Base-by-base conservation (phyloP, 2,113 vertebrate genomes). In the Symphodus melops region DNA sequence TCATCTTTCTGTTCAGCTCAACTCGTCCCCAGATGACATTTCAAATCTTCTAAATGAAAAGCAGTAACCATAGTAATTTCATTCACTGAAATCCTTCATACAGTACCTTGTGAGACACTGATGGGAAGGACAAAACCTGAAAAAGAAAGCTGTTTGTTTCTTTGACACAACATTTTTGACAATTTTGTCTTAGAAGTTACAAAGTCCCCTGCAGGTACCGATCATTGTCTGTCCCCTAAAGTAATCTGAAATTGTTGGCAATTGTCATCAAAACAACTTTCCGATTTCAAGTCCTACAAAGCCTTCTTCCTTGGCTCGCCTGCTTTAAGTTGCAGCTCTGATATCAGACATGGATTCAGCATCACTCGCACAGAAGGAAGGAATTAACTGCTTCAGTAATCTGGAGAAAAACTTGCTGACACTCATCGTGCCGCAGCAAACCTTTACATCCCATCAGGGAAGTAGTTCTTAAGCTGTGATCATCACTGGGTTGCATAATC, bases 401-500 rank as follows among this genome's bases (percentile, higher is more conserved):
- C 42, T 51, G 39, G 23, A 60, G 42, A 13, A 33, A 20, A 61
- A 21, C 25, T 49, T 67, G 5, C 6, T 42, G 49, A 25, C 2
- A 1, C 37, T 67, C 14, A 41, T 19, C 12, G 3, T 57, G 72
- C 37, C 70, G 16, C 58, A 56, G 61, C 53, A 55, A 51, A 61
- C 39, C 57, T 81, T 4, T n/a, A 49, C 16, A 46, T 42, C 60
- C 44, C 1, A 1, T 57, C 5, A 17, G 37, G 49, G 51, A 49
- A 23, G 41, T 23, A 2, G 68, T 73, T 60, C 63, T 68, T 39
- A 14, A 54, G 52, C 12, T 3, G 14, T 62, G 69, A 74, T 63
- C 42, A 1, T 41, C 68, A 13, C 21, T 41, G 2, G n/a, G 0
- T 71, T 61, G 37, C 36, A 39, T 28, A 52, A 70, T 11, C 37